Evolutionary conservation across 1,140 invertebrate species (phyloP).

Genomic region (Halesus radiatus): DNA sequence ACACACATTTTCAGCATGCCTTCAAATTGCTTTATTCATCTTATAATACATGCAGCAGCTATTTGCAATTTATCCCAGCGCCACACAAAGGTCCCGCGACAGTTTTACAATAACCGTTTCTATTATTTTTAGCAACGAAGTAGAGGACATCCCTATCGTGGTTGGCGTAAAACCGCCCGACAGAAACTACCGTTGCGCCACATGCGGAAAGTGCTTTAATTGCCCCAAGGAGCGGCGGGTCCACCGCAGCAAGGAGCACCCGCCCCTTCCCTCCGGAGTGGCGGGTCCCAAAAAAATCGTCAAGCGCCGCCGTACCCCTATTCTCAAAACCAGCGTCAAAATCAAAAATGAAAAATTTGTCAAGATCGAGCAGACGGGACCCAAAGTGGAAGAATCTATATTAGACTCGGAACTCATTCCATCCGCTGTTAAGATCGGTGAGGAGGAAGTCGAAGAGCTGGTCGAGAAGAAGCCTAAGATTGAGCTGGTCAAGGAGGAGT

Average conservation of each 20-base stretch:
- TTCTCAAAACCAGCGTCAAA: conserved; percentile 59
- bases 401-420: neutral
- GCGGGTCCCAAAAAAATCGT: conserved; percentile 7
- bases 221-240: conserved; percentile 77
- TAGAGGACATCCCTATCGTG: conserved; percentile 53
- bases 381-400: conserved; percentile 29
- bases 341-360: conserved; percentile 49
- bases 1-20: too few relatives aligned
- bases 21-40: too few relatives aligned
- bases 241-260: conserved; percentile 71
- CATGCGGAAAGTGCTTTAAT: conserved; percentile 75
- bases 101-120: neutral
- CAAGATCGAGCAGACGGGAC: conserved; percentile 35
- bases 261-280: conserved; percentile 8
- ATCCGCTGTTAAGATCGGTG: conserved; percentile 14
- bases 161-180: conserved; percentile 51
- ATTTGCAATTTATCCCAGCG: too few relatives aligned
- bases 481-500: conserved; percentile 46
- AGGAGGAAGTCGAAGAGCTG: conserved; percentile 25
- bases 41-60: too few relatives aligned
- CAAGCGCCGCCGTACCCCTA: conserved; percentile 59
- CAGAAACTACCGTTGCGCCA: conserved; percentile 71
- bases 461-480: conserved; percentile 50
- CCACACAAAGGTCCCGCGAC: too few relatives aligned
- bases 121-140: conserved; percentile 44